Conservation (phyloP, 1,140 invertebrate species). For the Cyphomyrmex costatus region DNA sequence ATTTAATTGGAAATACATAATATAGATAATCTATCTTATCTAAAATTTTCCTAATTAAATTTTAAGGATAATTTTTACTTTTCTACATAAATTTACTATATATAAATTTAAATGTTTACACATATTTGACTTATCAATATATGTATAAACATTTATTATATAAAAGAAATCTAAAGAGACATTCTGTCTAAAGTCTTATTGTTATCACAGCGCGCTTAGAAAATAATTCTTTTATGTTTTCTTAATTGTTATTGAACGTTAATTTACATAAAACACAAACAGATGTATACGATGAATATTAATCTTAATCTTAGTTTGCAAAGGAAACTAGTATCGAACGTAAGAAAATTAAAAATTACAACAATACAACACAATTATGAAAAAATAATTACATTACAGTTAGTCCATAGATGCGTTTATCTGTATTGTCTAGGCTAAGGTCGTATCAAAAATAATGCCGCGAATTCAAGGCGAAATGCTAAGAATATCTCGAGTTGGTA, state of each 20-base stretch:
- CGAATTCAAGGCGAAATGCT: conserved; percentile 19
- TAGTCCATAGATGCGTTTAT: background rate
- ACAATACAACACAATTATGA: background rate
- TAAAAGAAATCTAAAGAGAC: background rate
- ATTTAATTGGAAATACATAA: background rate
- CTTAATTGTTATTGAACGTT: background rate
- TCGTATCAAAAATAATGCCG: conserved; percentile 36
- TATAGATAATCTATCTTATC: background rate
- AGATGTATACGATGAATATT: background rate
- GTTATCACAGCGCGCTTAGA: background rate
- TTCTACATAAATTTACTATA: background rate
- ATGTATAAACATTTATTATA: background rate
- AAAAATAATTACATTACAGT: background rate
- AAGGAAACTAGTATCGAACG: background rate
- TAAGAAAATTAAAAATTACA: background rate
- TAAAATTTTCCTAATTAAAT: background rate
- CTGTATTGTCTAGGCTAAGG: conserved; percentile 14
- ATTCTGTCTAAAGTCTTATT: background rate
- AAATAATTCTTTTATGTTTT: conserved; percentile 10
- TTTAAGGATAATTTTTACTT: background rate
- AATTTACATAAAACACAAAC: background rate
- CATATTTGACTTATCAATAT: too few species aligned
- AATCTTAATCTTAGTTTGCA: background rate
- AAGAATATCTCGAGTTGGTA: conserved; percentile 17
- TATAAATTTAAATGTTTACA: too few species aligned